A percentile compares a stretch with the other conserved stretches of the same genome.
Evolutionary conservation across 2,888 invertebrate species (phyloP).

Genomic region (Ormyrus thymus): DNA sequence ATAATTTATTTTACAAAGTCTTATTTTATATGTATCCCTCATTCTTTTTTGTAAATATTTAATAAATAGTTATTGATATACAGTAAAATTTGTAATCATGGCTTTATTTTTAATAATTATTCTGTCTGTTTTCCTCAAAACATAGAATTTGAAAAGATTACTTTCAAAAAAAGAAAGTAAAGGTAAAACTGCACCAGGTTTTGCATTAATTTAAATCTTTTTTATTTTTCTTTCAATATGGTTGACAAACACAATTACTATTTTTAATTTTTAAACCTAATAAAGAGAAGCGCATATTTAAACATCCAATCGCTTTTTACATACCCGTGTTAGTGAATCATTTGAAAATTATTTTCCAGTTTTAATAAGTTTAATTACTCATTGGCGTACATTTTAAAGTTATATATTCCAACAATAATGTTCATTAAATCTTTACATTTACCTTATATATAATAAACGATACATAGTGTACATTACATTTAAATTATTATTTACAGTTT

Average conservation of each 20-base stretch:
- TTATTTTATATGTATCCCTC: background rate
- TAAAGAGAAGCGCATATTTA: conserved; percentile 16
- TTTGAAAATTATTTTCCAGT: conserved; percentile 11
- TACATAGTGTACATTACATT: background rate
- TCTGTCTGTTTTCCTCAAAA: background rate
- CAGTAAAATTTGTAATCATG: background rate
- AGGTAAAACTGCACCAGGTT: too few species aligned
- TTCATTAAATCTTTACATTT: conserved; percentile 29
- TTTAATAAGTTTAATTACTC: conserved; percentile 4
- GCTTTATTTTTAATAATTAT: too few species aligned
- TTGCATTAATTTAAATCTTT: conserved; percentile 11
- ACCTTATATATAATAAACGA: conserved; percentile 16
- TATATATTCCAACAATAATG: conserved; percentile 29
- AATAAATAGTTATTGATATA: background rate
- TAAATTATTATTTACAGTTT: conserved; percentile 40
- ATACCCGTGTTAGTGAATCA: conserved; percentile 15
- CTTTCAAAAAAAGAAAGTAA: too few species aligned
- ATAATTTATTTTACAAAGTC: conserved; percentile 37
- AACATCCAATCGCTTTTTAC: conserved; percentile 32
- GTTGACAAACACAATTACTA: conserved; percentile 27
- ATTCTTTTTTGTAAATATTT: background rate
- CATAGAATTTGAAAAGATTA: background rate
- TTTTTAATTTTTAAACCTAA: conserved; percentile 23
- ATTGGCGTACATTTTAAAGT: conserved; percentile 27
- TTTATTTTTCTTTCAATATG: conserved; percentile 19